Conservation (phyloP, 2,797 vertebrate species). For the Lindbergichthys nudifrons region DNA sequence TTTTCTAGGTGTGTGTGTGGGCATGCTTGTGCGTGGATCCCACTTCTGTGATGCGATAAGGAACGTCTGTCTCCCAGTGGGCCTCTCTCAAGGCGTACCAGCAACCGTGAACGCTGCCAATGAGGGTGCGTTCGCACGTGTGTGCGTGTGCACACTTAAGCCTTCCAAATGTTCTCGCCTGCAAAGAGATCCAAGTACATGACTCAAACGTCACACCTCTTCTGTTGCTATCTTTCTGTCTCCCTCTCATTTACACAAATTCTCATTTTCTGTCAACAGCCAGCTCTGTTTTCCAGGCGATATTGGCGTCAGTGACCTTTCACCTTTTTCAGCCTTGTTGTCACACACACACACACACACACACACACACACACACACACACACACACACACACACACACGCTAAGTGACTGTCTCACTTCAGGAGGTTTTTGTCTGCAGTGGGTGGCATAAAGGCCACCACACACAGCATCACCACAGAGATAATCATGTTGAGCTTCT, state of each 20-base stretch:
- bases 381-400: slow-evolving; percentile 6
- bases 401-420: not conserved
- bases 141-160: slow-evolving; percentile 69
- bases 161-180: slow-evolving; percentile 80
- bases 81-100: slow-evolving; percentile 58
- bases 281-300: slow-evolving; percentile 9
- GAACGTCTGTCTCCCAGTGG: slow-evolving; percentile 78
- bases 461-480: not conserved
- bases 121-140: slow-evolving; percentile 56
- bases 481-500: not conserved
- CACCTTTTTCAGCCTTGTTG: slow-evolving; percentile 27
- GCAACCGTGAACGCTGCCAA: slow-evolving; percentile 54
- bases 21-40: slow-evolving; percentile 51
- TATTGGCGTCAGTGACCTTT: slow-evolving; percentile 56
- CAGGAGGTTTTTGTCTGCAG: not conserved
- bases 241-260: slow-evolving; percentile 54
- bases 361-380: not conserved
- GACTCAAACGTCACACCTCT: slow-evolving; percentile 83
- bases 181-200: slow-evolving; percentile 76
- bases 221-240: slow-evolving; percentile 69
- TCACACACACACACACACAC: not conserved
- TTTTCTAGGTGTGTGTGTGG: slow-evolving; percentile 23
- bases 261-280: slow-evolving; percentile 48
- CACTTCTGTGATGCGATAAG: slow-evolving; percentile 45
- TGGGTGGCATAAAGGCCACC: not conserved